Evolutionary conservation across 2,888 invertebrate genomes (phyloP), one percentile per base, ranked within the genome.

Genomic region (Callimorpha dominula): DNA sequence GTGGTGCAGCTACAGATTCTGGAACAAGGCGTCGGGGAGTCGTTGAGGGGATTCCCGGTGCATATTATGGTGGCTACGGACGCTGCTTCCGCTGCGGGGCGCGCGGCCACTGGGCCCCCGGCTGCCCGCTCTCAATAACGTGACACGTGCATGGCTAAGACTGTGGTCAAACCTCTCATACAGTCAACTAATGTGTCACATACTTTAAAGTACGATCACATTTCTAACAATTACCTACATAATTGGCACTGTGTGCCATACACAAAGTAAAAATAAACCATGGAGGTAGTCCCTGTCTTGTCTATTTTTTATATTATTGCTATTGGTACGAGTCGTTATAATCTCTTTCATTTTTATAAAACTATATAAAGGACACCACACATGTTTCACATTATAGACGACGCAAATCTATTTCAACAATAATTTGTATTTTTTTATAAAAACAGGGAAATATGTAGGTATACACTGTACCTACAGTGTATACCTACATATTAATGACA

Each of bases 11-110:
- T 64, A 40, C 68, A 52, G 46, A 31, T 69, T 17, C 73, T 69
- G n/a, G 66, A 60, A 57, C 67, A 64, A 67, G 73, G 60, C 67
- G 76, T 42, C 77, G 86, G 71, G 79, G 86, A 65, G 17, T 14
- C 76, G 89, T 94, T 83, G 85, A 88, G 71, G 95, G 95, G 6
- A 62, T 86, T 31, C 89, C 91, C 8, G 94, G 91, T 64, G 86
- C 92, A 50, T 96, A 96, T 90, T 96, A 95, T 91, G 96, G 97
- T 78, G 96, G 97, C 78, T 97, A 96, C 91, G 97, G 97, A 17
- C 89, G 93, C 74, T 97, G 97, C 89, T 97, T 86, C 90, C 87
- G 83, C 60, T 97, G 97, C 90, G 96, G 96, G 72, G 90, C 91
- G 64, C 86, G 86, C 74, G 96, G 96, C 7, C 96, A 96, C 88